Evolutionary conservation across 2,888 invertebrate genomes (phyloP).

Genomic region (Conus canariensis): DNA sequence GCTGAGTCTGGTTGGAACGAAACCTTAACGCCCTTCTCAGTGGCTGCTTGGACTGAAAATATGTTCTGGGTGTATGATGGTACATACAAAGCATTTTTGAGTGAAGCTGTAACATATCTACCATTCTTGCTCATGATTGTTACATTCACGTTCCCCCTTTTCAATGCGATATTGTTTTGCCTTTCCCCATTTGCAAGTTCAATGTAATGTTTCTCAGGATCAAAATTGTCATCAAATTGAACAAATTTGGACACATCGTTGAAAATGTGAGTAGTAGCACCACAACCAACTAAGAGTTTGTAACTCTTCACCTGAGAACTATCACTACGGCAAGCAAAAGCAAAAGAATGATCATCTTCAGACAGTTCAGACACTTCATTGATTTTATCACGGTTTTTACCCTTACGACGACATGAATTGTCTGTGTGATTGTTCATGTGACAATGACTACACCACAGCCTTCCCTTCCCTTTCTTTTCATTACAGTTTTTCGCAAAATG

Average conservation of each 20-base stretch:
- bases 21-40: conserved; percentile 45
- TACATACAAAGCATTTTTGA: conserved; percentile 36
- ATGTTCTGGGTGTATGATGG: conserved; percentile 51
- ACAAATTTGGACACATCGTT: conserved; percentile 51
- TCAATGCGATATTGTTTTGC: conserved; percentile 22
- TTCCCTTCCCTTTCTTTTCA: conserved; percentile 46
- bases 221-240: conserved; percentile 49
- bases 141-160: conserved; percentile 38
- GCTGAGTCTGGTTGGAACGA: conserved; percentile 40
- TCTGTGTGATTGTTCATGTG: conserved; percentile 24
- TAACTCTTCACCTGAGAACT: not conserved
- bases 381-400: not conserved
- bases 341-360: not conserved
- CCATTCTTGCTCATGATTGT: not conserved
- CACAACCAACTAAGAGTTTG: conserved; percentile 52
- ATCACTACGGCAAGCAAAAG: not conserved
- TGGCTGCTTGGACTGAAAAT: conserved; percentile 52
- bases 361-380: not conserved
- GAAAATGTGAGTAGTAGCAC: conserved; percentile 56
- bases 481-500: conserved; percentile 23
- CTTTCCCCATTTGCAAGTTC: conserved; percentile 48
- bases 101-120: not conserved
- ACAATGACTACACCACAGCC: conserved; percentile 40
- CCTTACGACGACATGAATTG: conserved; percentile 35
- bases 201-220: conserved; percentile 49